phyloP scores from a whole-genome alignment of 2,113 vertebrate species.

The Pelvicachromis taeniatus region DNA sequence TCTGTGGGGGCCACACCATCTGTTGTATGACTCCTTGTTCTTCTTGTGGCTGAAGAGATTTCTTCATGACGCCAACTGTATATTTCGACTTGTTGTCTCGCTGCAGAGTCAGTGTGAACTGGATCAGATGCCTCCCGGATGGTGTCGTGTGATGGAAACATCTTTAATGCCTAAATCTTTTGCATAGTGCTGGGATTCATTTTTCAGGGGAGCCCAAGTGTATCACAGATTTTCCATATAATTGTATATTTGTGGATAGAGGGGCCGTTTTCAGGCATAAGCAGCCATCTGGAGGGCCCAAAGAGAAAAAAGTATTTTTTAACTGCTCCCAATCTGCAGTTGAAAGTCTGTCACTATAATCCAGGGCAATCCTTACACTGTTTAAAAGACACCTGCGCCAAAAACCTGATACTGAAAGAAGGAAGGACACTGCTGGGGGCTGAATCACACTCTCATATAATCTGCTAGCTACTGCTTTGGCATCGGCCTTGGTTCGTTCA shows the following conservation, averaged over 20 bases:
- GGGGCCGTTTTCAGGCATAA: not conserved
- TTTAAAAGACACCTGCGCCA: not conserved
- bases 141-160: not conserved
- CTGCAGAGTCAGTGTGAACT: not conserved
- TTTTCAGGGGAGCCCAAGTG: not conserved
- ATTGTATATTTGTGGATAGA: not conserved
- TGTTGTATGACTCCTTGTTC: not conserved
- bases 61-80: not conserved
- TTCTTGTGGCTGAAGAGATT: not conserved
- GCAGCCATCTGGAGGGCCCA: not conserved
- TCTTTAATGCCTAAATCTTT: not conserved
- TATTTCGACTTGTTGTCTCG: not conserved
- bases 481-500: not conserved
- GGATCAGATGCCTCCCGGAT: not conserved
- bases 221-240: not conserved
- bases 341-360: not conserved
- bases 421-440: not conserved
- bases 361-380: not conserved
- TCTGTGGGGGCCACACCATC: not conserved
- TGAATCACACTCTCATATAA: not conserved
- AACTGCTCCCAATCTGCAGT: not conserved
- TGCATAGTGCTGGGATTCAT: not conserved
- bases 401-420: not conserved
- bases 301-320: not conserved
- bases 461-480: not conserved